Conservation (phyloP, 2,888 invertebrate species). For the Caenorhabditis virilis region DNA sequence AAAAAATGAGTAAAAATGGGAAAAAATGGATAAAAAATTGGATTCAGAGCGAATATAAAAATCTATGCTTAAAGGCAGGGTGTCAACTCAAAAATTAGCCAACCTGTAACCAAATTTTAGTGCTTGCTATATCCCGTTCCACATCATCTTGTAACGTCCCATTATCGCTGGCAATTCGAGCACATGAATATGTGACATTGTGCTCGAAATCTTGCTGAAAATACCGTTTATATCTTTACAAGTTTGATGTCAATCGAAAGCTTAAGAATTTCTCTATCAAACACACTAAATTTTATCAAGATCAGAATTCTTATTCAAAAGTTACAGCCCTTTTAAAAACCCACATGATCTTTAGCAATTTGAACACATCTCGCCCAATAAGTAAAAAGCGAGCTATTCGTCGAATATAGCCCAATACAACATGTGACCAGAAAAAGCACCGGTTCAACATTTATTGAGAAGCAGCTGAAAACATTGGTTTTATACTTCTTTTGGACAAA, state of each 20-base stretch:
- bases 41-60: too few species aligned
- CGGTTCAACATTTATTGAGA: slow-evolving; percentile 45
- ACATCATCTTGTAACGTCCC: slow-evolving; percentile 57
- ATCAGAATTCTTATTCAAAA: not conserved
- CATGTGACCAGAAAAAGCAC: slow-evolving; percentile 41
- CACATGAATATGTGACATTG: slow-evolving; percentile 52
- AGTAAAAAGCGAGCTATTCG: slow-evolving; percentile 48
- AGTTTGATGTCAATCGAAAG: too few species aligned
- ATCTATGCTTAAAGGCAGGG: not conserved
- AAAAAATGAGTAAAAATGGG: slow-evolving; percentile 4
- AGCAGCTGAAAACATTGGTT: slow-evolving; percentile 22
- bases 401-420: slow-evolving; percentile 34
- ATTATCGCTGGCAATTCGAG: slow-evolving; percentile 48
- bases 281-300: not conserved
- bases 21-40: too few species aligned
- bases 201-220: slow-evolving; percentile 18
- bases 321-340: not conserved
- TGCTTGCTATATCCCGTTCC: slow-evolving; percentile 58
- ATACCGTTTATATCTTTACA: too few species aligned
- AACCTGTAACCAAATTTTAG: slow-evolving; percentile 61
- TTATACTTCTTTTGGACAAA: not conserved
- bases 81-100: not conserved
- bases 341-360: slow-evolving; percentile 21
- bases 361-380: slow-evolving; percentile 58
- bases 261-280: slow-evolving; percentile 3